Percentiles rank a stretch among this genome's conserved stretches.
Conservation (phyloP, 2,888 invertebrate genomes). For the Ischnura elegans region DNA sequence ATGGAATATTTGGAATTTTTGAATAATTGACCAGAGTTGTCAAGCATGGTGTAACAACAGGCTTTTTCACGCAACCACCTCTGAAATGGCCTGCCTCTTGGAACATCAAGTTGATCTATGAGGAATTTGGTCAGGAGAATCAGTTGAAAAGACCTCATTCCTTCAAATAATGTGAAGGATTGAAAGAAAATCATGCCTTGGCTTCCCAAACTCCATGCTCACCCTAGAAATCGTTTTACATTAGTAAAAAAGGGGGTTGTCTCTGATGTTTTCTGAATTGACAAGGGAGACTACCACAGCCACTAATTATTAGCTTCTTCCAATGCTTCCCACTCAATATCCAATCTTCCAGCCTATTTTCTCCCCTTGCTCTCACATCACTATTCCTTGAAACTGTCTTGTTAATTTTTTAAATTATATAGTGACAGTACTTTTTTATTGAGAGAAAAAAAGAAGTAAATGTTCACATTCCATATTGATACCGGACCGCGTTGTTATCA, state of each 20-base stretch:
- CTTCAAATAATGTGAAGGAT: constrained; percentile 20
- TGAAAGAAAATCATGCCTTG: constrained; percentile 54
- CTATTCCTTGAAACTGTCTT: constrained; percentile 58
- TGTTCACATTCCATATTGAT: constrained; percentile 65
- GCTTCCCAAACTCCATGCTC: constrained; percentile 48
- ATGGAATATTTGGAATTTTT: too few relatives aligned
- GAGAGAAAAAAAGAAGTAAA: constrained; percentile 43
- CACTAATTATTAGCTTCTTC: constrained; percentile 55
- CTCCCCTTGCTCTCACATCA: constrained; percentile 51
- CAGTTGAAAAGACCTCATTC: constrained; percentile 9
- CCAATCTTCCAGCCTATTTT: constrained; percentile 42
- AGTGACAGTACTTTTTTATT: constrained; percentile 56
- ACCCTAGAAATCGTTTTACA: constrained; percentile 36
- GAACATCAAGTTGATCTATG: constrained; percentile 11
- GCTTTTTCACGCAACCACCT: not conserved
- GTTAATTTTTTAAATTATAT: constrained; percentile 56
- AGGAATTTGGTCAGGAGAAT: constrained; percentile 20
- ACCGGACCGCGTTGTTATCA: constrained; percentile 41
- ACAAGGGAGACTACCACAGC: constrained; percentile 47
- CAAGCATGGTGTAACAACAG: not conserved
- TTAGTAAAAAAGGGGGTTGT: constrained; percentile 33
- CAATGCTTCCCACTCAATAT: constrained; percentile 58
- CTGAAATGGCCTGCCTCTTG: constrained; percentile 1
- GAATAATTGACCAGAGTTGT: constrained; percentile 29
- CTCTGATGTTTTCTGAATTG: constrained; percentile 41